phyloP scores from a whole-genome alignment of 2,888 invertebrate species.

The Girardia tigrina region DNA sequence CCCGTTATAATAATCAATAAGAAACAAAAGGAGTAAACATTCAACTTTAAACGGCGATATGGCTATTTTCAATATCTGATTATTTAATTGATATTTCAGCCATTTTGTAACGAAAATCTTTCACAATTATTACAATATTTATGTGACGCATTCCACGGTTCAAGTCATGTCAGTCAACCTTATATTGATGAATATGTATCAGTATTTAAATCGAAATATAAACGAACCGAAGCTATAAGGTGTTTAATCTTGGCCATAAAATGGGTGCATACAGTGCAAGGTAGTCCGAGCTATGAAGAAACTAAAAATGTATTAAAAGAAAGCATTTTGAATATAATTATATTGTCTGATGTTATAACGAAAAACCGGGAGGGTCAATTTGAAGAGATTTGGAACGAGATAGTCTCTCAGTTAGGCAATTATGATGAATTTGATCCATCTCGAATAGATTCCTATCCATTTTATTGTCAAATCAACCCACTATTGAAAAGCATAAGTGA shows the following conservation, averaged over 20 bases:
- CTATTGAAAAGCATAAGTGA: neutral
- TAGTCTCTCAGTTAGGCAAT: neutral
- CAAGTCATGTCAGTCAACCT: neutral
- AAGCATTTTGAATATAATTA: neutral
- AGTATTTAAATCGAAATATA: neutral
- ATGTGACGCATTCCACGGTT: neutral
- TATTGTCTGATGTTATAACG: constrained; percentile 1
- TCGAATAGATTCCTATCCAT: neutral
- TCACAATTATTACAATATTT: neutral
- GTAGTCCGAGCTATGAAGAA: constrained; percentile 1
- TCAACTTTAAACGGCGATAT: too few relatives aligned
- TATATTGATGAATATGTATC: neutral
- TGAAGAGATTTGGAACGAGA: constrained; percentile 1
- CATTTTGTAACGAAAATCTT: neutral
- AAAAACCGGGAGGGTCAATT: constrained; percentile 1
- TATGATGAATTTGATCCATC: constrained; percentile 14
- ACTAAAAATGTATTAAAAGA: neutral
- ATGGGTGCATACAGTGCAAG: neutral
- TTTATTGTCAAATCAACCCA: constrained; percentile 2
- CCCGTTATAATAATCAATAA: too few relatives aligned
- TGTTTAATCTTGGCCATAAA: neutral
- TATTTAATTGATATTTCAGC: neutral
- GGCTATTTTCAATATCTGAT: too few relatives aligned
- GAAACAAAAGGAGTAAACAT: too few relatives aligned
- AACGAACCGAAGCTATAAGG: neutral